phyloP scores from a whole-genome alignment of 2,797 vertebrate genomes.

The Eupleurogrammus muticus region DNA sequence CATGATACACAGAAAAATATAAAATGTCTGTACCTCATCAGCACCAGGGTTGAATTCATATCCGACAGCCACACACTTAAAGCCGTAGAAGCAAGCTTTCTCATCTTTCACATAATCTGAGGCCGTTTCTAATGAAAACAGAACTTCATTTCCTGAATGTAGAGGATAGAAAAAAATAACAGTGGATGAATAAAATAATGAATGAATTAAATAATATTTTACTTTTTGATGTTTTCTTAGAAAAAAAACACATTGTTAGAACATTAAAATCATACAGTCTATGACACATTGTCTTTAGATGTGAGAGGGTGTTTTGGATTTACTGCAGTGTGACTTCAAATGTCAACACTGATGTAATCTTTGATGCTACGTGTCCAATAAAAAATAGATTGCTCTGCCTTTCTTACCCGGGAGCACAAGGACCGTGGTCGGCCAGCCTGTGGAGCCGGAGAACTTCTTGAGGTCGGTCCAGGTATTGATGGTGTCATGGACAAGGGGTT shows the following conservation, averaged over 20 bases:
- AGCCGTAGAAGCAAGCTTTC: conserved; percentile 97
- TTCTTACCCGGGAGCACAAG: conserved; percentile 93
- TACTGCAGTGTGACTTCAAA: background rate
- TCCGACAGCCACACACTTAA: conserved; percentile 97
- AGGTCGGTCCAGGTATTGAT: conserved; percentile 99
- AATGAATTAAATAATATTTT: background rate
- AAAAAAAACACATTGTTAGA: no score
- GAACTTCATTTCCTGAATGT: conserved; percentile 93
- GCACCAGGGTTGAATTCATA: conserved; percentile 97
- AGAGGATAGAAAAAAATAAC: conserved; percentile 22
- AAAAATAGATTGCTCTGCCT: background rate
- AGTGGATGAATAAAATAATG: background rate
- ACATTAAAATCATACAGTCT: no score
- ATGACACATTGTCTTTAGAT: no score
- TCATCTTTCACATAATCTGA: conserved; percentile 99
- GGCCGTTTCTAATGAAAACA: conserved; percentile 98
- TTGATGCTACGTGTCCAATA: background rate
- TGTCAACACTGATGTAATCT: background rate
- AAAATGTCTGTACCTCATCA: conserved; percentile 89
- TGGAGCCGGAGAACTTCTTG: conserved; percentile 94
- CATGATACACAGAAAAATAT: background rate
- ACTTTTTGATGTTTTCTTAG: no score
- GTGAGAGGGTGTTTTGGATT: background rate
- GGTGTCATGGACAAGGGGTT: conserved; percentile 91
- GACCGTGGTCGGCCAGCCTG: conserved; percentile 95